Evolutionary conservation across 2,797 vertebrate genomes (phyloP).

Genomic region (Acomys russatus): DNA sequence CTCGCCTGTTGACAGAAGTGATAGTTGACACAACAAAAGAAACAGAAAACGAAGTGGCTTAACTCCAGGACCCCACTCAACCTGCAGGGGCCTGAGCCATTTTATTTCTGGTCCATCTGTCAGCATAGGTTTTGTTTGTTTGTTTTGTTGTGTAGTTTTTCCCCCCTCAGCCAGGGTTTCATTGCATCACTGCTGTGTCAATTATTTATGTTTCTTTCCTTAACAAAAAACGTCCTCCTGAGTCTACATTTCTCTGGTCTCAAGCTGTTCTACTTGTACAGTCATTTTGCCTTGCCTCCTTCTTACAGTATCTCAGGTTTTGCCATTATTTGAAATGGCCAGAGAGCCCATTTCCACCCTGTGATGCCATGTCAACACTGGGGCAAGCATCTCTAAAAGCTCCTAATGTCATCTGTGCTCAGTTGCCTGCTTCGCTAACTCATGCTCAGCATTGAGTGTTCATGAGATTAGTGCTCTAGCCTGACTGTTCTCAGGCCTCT

Average conservation of each 20-base stretch:
- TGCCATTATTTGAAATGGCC: neutral
- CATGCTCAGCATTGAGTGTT: neutral
- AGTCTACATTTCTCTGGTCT: neutral
- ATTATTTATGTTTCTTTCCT: neutral
- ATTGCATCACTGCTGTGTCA: too few relatives aligned
- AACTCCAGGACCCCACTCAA: neutral
- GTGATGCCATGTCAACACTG: neutral
- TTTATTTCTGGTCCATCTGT: neutral
- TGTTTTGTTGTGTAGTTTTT: too few relatives aligned
- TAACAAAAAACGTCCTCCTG: neutral
- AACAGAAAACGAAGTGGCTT: neutral
- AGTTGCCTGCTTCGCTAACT: neutral
- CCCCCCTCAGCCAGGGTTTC: neutral
- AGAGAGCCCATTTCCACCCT: neutral
- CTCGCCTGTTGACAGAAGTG: neutral
- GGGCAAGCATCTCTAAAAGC: neutral
- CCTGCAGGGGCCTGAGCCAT: neutral
- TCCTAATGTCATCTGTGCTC: neutral
- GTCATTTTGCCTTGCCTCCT: neutral
- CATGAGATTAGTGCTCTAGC: accelerated
- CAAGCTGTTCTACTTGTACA: neutral
- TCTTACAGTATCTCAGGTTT: neutral
- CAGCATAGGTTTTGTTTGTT: neutral
- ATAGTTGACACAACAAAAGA: neutral
- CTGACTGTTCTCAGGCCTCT: neutral